These are phyloP conservation scores for Oscheius myriophilus DNA, from an alignment of 2,888 invertebrate species.

Conservation along the genomic window DNA sequence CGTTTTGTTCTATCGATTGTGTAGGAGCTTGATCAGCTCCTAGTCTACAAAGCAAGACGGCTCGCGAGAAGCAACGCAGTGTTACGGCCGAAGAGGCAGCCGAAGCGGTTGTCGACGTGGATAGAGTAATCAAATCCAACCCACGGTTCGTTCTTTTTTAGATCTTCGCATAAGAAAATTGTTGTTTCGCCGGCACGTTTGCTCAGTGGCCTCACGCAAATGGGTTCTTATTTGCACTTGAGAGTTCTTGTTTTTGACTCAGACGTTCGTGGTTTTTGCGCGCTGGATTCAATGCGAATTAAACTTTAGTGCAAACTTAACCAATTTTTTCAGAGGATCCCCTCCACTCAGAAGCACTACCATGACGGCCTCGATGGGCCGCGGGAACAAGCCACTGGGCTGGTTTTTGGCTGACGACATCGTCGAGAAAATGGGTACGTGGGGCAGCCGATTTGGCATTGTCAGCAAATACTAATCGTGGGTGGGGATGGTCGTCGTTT, in stretches of 20 bases:
- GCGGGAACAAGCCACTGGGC: slow-evolving; percentile 51
- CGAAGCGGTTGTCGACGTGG: slow-evolving; percentile 29
- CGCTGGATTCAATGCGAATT: no score
- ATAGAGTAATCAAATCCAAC: slow-evolving; percentile 19
- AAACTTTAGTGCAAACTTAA: neutral
- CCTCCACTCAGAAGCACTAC: slow-evolving; percentile 14
- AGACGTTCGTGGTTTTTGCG: no score
- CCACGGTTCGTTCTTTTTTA: neutral
- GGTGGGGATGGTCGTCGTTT: slow-evolving; percentile 9
- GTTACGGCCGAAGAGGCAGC: slow-evolving; percentile 37
- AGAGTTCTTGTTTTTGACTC: no score
- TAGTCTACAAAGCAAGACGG: slow-evolving; percentile 26
- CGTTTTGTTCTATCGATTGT: slow-evolving; percentile 13
- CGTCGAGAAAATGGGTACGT: slow-evolving; percentile 37
- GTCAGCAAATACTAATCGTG: neutral
- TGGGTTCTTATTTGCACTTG: no score
- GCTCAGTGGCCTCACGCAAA: neutral
- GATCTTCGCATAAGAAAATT: neutral
- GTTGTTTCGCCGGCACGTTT: neutral
- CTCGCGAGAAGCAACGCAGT: slow-evolving; percentile 37
- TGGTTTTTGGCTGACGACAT: slow-evolving; percentile 55
- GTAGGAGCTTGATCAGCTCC: slow-evolving; percentile 11
- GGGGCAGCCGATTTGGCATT: slow-evolving; percentile 7
- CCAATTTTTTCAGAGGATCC: slow-evolving; percentile 10
- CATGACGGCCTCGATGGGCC: slow-evolving; percentile 20